A percentile compares a stretch with the other conserved stretches of the same genome.
Evolutionary conservation across 2,113 vertebrate genomes (phyloP).

Genomic region (Nesoenas mayeri): DNA sequence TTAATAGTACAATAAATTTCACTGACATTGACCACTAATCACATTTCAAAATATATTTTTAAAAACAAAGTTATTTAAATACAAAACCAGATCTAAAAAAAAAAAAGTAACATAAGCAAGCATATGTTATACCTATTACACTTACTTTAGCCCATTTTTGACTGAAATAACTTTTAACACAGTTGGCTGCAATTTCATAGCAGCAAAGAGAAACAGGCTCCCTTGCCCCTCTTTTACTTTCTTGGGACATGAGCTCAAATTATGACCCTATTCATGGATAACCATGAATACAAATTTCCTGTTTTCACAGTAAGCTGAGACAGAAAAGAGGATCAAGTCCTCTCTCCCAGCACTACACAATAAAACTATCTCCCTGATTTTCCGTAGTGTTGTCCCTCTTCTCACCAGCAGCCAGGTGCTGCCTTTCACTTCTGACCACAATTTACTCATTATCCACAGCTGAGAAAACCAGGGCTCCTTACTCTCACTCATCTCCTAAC

Average conservation of each 20-base stretch:
- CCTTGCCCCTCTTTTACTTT: neutral
- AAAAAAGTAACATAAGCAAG: neutral
- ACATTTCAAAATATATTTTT: conserved; percentile 75
- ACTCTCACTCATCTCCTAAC: neutral
- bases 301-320: neutral
- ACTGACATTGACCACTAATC: conserved; percentile 78
- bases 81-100: conserved; percentile 60
- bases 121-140: neutral
- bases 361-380: neutral
- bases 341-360: neutral
- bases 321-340: neutral
- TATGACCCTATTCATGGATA: neutral
- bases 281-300: neutral
- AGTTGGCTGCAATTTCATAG: neutral
- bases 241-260: neutral
- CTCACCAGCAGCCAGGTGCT: neutral
- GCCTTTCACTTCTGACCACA: neutral
- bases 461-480: neutral
- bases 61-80: conserved; percentile 64
- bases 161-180: neutral
- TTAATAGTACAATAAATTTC: conserved; percentile 86
- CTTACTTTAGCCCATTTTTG: neutral
- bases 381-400: neutral
- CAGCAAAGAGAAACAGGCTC: neutral
- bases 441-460: neutral